Base-by-base conservation (phyloP, 2,797 vertebrate species). In the Cossypha niveicapilla region DNA sequence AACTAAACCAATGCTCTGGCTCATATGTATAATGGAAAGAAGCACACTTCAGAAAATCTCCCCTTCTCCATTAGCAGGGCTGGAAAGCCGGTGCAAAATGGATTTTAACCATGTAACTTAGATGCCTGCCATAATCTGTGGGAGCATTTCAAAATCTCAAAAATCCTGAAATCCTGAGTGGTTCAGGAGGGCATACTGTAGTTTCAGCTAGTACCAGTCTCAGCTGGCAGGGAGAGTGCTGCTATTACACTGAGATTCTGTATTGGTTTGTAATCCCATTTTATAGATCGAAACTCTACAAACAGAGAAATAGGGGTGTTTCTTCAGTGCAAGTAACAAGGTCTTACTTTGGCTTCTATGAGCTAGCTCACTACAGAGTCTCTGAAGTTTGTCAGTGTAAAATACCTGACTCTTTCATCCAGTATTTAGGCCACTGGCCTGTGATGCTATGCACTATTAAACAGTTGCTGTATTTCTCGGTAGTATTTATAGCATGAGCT, bases 401-500 rank as follows among this genome's bases (percentile, higher is more conserved):
- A 80, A 65, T 34, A 74, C 10, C 39, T 11, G 7, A 71, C 18
- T 78, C n/a, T 48, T 56, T 77, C 4, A 56, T 42, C 6, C 25
- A 44, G 27, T 70, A 8, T 42, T 82, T 72, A 57, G 60, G 24
- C 24, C 16, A 42, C 41, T 77, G 19, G 28, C 14, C 54, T 50
- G 28, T 75, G 39, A 58, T 44, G 18, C 16, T 68, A 21, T 65
- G 21, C 68, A 24, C 15, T 71, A 9, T 63, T 50, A 44, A 76
- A 61, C 4, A n/a, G 17, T 65, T 82, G 18, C 19, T 82, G 7
- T 60, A 48, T 67, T 92, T 92, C 53, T 65, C 7, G 42, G 41
- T 25, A 74, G n/a, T 41, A 28, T 3, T 16, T 44, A 32, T 50
- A 50, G 9, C 0, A 0, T 45, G 41, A 53, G 56, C 24, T 79